Evolutionary conservation across 1,140 invertebrate genomes (phyloP).

Genomic region (Caenorhabditis briggsae): DNA sequence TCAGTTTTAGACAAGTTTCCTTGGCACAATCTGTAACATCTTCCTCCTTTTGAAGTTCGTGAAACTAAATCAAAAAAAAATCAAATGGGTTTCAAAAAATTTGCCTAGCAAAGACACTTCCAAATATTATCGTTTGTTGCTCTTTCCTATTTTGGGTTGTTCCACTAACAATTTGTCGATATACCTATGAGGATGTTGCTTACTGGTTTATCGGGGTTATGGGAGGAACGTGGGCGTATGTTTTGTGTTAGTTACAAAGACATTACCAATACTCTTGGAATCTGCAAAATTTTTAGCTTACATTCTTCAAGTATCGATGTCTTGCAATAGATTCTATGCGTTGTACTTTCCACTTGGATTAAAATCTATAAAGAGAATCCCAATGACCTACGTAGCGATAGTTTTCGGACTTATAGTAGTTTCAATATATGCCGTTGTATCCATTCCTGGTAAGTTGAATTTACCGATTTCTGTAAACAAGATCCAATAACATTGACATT

Average conservation of each 20-base stretch:
- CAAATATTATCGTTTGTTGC: not conserved
- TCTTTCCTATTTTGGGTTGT: conserved; percentile 4
- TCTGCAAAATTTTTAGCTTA: not conserved
- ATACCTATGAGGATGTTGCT: not conserved
- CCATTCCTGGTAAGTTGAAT: not conserved
- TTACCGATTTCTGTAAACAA: not conserved
- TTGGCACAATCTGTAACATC: conserved; percentile 4
- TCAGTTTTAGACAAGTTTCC: not conserved
- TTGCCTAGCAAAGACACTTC: conserved; percentile 3
- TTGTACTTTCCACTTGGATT: conserved; percentile 16
- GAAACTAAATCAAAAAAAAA: not conserved
- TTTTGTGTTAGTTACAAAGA: not conserved
- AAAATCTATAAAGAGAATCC: not conserved
- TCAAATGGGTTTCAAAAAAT: conserved; percentile 25
- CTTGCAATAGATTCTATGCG: conserved; percentile 9
- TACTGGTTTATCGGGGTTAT: not conserved
- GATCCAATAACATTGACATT: not conserved
- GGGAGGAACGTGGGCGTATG: conserved; percentile 10
- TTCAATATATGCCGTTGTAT: not conserved
- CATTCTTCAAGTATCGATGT: conserved; percentile 14
- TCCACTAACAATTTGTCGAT: not conserved
- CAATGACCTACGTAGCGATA: not conserved
- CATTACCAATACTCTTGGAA: not conserved
- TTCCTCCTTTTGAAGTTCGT: not conserved
- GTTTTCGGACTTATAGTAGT: not conserved